These are phyloP conservation scores for Poeciliopsis retropinna DNA, from an alignment of 2,113 vertebrate genomes.

Conservation along the genomic window DNA sequence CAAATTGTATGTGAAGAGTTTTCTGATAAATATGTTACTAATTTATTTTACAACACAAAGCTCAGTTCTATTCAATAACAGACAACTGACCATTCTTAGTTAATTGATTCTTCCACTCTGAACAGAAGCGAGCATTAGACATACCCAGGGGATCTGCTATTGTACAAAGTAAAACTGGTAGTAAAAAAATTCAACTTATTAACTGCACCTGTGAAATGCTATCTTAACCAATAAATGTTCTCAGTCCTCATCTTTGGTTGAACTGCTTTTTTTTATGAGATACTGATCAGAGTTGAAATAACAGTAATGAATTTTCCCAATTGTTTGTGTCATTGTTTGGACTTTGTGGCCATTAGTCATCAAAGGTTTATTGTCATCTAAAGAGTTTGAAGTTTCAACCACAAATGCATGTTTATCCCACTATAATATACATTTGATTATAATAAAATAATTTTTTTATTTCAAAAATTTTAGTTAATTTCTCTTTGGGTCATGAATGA, in stretches of 20 bases:
- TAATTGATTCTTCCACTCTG: slow-evolving; percentile 41
- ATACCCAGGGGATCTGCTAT: slow-evolving; percentile 90
- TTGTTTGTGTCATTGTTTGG: not conserved
- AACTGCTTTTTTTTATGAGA: slow-evolving; percentile 22
- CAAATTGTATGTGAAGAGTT: slow-evolving; percentile 79
- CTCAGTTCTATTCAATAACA: slow-evolving; percentile 54
- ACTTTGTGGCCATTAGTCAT: not conserved
- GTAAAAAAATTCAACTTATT: slow-evolving; percentile 28
- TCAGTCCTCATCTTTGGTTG: slow-evolving; percentile 66
- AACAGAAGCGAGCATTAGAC: slow-evolving; percentile 66
- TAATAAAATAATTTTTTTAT: not conserved
- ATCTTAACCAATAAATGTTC: slow-evolving; percentile 98
- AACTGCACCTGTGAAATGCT: slow-evolving; percentile 86
- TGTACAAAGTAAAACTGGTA: slow-evolving; percentile 64
- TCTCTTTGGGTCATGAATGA: no score
- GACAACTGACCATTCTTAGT: slow-evolving; percentile 34
- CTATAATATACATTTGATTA: not conserved
- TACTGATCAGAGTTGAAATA: not conserved
- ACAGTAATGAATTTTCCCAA: not conserved
- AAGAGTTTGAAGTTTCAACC: not conserved
- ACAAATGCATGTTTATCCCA: not conserved
- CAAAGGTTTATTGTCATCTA: no score
- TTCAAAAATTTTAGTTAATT: not conserved
- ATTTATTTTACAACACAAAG: slow-evolving; percentile 91
- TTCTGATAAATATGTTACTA: slow-evolving; percentile 88